A percentile compares a stretch with the other conserved stretches of the same genome.
Conservation (phyloP, 2,797 vertebrate species). For the Pelodytes ibericus region DNA sequence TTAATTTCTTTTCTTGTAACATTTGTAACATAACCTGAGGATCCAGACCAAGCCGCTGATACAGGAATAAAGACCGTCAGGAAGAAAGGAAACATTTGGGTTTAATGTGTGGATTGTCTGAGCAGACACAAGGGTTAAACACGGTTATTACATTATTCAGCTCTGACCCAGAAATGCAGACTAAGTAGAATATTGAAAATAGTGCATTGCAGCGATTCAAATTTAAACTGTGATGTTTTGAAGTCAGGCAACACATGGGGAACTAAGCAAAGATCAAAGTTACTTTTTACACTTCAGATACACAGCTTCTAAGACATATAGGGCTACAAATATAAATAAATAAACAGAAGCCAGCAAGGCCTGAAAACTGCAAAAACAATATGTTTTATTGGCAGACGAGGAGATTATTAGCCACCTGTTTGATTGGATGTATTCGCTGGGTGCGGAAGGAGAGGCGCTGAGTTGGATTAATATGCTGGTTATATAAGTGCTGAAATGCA, state of each 20-base stretch:
- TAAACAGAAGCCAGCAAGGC: conserved; percentile 8
- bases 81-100: too few species aligned
- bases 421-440: too few species aligned
- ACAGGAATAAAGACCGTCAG: background rate
- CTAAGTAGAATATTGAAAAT: conserved; percentile 59
- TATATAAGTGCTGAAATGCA: too few species aligned
- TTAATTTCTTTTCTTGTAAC: too few species aligned
- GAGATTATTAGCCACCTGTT: background rate
- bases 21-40: too few species aligned
- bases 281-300: conserved; percentile 51
- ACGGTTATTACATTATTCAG: conserved; percentile 52
- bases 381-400: conserved; percentile 9
- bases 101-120: conserved; percentile 13
- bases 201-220: conserved; percentile 60
- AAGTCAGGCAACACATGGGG: conserved; percentile 58
- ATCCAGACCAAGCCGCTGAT: too few species aligned
- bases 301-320: conserved; percentile 53
- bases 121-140: too few species aligned
- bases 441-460: too few species aligned
- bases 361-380: conserved; percentile 52
- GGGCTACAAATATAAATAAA: conserved; percentile 52
- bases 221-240: conserved; percentile 59
- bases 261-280: conserved; percentile 59
- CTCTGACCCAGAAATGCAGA: conserved; percentile 60
- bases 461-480: too few species aligned